A percentile compares a stretch with the other conserved stretches of the same genome.
Conservation (phyloP, 2,113 vertebrate genomes). For the Ictalurus punctatus region DNA sequence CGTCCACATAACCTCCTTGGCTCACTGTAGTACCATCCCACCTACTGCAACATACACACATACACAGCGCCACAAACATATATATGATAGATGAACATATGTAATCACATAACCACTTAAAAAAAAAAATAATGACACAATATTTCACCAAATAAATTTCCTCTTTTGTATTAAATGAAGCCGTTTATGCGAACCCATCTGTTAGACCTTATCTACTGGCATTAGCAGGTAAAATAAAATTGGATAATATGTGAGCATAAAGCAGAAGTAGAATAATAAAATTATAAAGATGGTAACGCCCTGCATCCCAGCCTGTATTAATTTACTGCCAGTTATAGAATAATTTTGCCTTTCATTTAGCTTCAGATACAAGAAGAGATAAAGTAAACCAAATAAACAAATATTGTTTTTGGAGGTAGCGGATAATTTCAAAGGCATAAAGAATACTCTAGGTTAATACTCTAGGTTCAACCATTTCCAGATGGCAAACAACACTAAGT, state of each 20-base stretch:
- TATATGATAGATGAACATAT: not conserved
- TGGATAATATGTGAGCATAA: constrained; percentile 21
- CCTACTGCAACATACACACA: constrained; percentile 26
- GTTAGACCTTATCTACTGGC: constrained; percentile 39
- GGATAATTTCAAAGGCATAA: constrained; percentile 41
- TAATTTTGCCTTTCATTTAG: constrained; percentile 43
- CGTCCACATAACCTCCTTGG: constrained; percentile 26
- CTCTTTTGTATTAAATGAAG: constrained; percentile 33
- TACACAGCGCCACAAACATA: constrained; percentile 40
- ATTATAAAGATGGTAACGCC: constrained; percentile 21
- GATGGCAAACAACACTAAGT: constrained; percentile 70
- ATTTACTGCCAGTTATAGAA: constrained; percentile 30
- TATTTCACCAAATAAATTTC: constrained; percentile 10
- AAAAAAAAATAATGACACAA: not conserved
- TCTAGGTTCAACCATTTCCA: constrained; percentile 70
- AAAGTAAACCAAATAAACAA: constrained; percentile 67
- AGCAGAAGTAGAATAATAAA: constrained; percentile 37
- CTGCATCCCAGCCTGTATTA: not conserved
- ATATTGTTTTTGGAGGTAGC: constrained; percentile 63
- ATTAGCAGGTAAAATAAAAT: constrained; percentile 29
- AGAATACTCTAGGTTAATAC: constrained; percentile 33
- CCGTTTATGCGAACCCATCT: constrained; percentile 12
- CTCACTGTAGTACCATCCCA: constrained; percentile 38
- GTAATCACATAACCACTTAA: not conserved
- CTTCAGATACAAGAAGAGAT: constrained; percentile 58